These are phyloP conservation scores for Dysdera silvatica DNA, from an alignment of 1,140 invertebrate species.

Conservation along the genomic window DNA sequence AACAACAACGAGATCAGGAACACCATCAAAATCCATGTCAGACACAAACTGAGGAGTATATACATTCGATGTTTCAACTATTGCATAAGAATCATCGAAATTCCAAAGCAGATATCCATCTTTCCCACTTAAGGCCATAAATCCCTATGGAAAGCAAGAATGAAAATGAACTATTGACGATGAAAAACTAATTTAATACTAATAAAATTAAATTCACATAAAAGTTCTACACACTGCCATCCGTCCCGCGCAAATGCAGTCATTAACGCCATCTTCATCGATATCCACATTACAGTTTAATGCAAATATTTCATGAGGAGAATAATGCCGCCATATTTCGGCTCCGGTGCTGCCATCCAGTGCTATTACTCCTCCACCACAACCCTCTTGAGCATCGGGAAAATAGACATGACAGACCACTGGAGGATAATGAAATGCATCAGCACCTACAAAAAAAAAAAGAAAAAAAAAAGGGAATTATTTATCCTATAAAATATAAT, in stretches of 20 bases:
- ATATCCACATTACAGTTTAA: conserved; percentile 66
- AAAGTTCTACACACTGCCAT: conserved; percentile 33
- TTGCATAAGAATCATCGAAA: conserved; percentile 42
- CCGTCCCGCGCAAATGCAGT: conserved; percentile 63
- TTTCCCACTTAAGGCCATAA: conserved; percentile 59
- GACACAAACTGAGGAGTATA: conserved; percentile 61
- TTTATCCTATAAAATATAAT: too few relatives aligned
- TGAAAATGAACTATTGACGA: neutral
- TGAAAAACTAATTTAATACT: conserved; percentile 2
- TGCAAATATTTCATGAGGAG: conserved; percentile 62
- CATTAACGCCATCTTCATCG: conserved; percentile 58
- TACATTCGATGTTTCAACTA: conserved; percentile 41
- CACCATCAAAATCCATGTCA: conserved; percentile 62
- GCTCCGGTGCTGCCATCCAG: conserved; percentile 62
- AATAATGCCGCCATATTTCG: conserved; percentile 68
- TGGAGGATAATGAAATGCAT: conserved; percentile 46
- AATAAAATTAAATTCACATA: neutral
- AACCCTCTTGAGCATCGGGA: conserved; percentile 48
- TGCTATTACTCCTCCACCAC: conserved; percentile 67
- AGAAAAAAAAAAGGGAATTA: neutral
- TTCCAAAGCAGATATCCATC: conserved; percentile 62
- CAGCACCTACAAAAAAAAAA: conserved; percentile 42
- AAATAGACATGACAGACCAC: conserved; percentile 60
- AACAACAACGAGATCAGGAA: conserved; percentile 62
- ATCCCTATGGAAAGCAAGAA: conserved; percentile 45